Conservation (phyloP, 2,888 invertebrate species). For the Dilophus febrilis region DNA sequence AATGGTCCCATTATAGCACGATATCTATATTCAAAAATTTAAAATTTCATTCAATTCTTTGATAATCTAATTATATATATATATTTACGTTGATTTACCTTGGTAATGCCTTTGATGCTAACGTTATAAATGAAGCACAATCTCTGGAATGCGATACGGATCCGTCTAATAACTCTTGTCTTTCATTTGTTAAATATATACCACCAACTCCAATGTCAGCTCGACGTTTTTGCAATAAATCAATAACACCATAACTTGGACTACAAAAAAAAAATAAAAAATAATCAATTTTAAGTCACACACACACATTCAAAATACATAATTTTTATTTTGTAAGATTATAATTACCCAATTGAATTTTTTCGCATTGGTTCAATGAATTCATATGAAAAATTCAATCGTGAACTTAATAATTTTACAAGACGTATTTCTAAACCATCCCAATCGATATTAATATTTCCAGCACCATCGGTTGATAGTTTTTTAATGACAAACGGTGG, state of each 20-base stretch:
- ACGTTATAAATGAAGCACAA: slow-evolving; percentile 59
- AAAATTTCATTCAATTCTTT: too few relatives aligned
- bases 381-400: slow-evolving; percentile 56
- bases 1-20: slow-evolving; percentile 72
- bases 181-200: slow-evolving; percentile 42
- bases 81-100: slow-evolving; percentile 30
- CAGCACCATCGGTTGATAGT: slow-evolving; percentile 18
- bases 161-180: slow-evolving; percentile 37
- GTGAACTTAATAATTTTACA: slow-evolving; percentile 39
- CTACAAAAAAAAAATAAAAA: slow-evolving; percentile 25
- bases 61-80: too few relatives aligned
- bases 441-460: slow-evolving; percentile 25
- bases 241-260: slow-evolving; percentile 33
- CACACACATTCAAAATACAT: background rate
- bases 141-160: slow-evolving; percentile 51
- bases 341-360: slow-evolving; percentile 31
- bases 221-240: slow-evolving; percentile 34
- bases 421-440: slow-evolving; percentile 61
- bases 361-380: slow-evolving; percentile 40
- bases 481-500: slow-evolving; percentile 53
- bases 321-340: too few relatives aligned
- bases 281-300: background rate
- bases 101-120: slow-evolving; percentile 61
- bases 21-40: slow-evolving; percentile 43
- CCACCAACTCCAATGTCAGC: slow-evolving; percentile 56